phyloP scores from a whole-genome alignment of 2,797 vertebrate species.

The Leptodactylus fallax region DNA sequence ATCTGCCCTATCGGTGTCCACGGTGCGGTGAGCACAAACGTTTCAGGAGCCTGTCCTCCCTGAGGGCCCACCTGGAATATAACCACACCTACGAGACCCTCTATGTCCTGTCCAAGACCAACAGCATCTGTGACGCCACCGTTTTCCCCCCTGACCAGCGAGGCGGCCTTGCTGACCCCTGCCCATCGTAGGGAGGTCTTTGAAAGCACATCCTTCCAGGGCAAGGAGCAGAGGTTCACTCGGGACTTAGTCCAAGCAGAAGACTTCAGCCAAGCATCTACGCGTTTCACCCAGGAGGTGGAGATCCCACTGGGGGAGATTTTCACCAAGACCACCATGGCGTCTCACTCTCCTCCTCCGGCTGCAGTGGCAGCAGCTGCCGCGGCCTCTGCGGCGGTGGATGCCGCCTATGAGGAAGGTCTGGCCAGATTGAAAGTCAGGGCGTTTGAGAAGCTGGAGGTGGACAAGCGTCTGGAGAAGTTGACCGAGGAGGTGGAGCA shows the following conservation, averaged over 20 bases:
- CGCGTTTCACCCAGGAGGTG: conserved; percentile 92
- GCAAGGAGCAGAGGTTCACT: conserved; percentile 88
- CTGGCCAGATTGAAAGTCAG: conserved; percentile 93
- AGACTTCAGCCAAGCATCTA: conserved; percentile 84
- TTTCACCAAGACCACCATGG: conserved; percentile 89
- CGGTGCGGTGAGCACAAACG: conserved; percentile 99
- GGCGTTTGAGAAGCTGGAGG: conserved; percentile 94
- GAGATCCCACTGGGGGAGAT: conserved; percentile 95
- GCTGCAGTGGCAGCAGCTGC: conserved; percentile 87
- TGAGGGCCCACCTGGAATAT: conserved; percentile 97
- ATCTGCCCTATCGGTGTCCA: conserved; percentile 97
- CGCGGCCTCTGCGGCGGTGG: conserved; percentile 84
- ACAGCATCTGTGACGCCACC: conserved; percentile 94
- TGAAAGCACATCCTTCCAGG: conserved; percentile 84
- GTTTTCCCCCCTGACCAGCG: conserved; percentile 89
- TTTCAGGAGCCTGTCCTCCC: conserved; percentile 96
- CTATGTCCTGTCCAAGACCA: conserved; percentile 97
- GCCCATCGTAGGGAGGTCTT: conserved; percentile 82
- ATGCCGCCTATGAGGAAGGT: conserved; percentile 94
- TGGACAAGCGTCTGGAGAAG: conserved; percentile 94
- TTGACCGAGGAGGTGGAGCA: conserved; percentile 98
- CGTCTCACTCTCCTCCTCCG: conserved; percentile 83
- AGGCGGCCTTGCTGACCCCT: conserved; percentile 80
- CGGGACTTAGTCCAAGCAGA: conserved; percentile 91
- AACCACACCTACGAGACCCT: conserved; percentile 99